Evolutionary conservation across 2,888 invertebrate species (phyloP).

Genomic region (Copidosoma aretas): DNA sequence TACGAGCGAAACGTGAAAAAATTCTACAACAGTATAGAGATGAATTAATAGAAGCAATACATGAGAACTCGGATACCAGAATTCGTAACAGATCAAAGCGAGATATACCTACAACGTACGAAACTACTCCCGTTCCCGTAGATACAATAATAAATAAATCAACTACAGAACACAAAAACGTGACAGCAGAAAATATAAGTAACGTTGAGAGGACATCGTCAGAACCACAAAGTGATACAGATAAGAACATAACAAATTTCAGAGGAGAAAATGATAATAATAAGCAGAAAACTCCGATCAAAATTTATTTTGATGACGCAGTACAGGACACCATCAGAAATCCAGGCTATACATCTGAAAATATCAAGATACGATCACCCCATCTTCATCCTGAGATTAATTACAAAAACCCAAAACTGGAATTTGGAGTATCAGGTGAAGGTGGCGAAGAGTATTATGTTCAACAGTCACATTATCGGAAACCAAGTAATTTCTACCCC

Average conservation of each 20-base stretch:
- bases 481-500: neutral
- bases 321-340: neutral
- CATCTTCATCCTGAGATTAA: neutral
- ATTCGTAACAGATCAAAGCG: slow-evolving; percentile 20
- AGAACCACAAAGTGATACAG: neutral
- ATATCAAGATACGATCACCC: slow-evolving; percentile 18
- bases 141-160: neutral
- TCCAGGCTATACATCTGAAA: slow-evolving; percentile 4
- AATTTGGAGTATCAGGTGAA: neutral
- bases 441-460: slow-evolving; percentile 12
- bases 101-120: slow-evolving; percentile 2
- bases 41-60: slow-evolving; percentile 42
- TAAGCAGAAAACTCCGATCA: slow-evolving; percentile 2
- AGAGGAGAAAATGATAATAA: neutral
- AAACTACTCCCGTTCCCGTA: slow-evolving; percentile 8
- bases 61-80: slow-evolving; percentile 23
- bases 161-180: neutral
- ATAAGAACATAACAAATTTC: neutral
- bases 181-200: slow-evolving; percentile 5
- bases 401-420: neutral
- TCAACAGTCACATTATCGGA: neutral
- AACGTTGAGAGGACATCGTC: neutral
- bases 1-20: slow-evolving; percentile 43
- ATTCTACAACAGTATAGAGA: slow-evolving; percentile 43
- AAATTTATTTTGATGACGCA: slow-evolving; percentile 9